phyloP scores from a whole-genome alignment of 2,888 invertebrate species.

The Gymnoscelis rufifasciata region DNA sequence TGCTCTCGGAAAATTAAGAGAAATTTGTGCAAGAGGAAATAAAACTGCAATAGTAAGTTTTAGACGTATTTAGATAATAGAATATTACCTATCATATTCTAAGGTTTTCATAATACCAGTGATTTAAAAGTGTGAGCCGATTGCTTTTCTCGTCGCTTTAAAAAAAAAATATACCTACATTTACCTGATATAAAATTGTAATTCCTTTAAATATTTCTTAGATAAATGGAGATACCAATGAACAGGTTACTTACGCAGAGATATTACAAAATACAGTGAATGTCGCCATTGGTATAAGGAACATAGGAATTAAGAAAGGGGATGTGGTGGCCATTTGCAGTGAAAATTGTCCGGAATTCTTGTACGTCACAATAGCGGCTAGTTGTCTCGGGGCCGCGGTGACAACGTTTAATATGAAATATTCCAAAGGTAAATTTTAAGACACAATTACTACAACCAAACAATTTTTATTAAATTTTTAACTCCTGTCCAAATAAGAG shows the following conservation, averaged over 20 bases:
- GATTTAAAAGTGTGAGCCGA: too few species aligned
- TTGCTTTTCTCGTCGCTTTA: too few species aligned
- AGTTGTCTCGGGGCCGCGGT: constrained; percentile 60
- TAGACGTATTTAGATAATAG: too few species aligned
- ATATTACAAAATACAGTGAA: constrained; percentile 68
- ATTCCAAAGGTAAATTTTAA: constrained; percentile 59
- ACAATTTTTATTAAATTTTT: too few species aligned
- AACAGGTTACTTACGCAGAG: constrained; percentile 47
- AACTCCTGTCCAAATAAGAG: too few species aligned
- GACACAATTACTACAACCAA: too few species aligned
- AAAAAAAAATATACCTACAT: too few species aligned
- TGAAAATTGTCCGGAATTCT: constrained; percentile 75
- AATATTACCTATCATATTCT: too few species aligned
- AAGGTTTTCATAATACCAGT: too few species aligned
- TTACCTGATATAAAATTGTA: too few species aligned
- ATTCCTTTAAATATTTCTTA: constrained; percentile 12
- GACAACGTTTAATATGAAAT: constrained; percentile 74
- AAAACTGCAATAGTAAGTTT: constrained; percentile 27
- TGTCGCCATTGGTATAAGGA: constrained; percentile 66
- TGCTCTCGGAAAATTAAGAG: constrained; percentile 21
- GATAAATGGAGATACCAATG: constrained; percentile 32
- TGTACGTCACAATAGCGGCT: constrained; percentile 61
- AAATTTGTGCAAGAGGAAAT: constrained; percentile 6
- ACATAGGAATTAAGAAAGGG: constrained; percentile 59
- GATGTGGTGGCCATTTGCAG: constrained; percentile 72